Percentiles rank a stretch among this genome's conserved stretches.
Evolutionary conservation across 2,797 vertebrate species (phyloP).

Genomic region (Spizella passerina): DNA sequence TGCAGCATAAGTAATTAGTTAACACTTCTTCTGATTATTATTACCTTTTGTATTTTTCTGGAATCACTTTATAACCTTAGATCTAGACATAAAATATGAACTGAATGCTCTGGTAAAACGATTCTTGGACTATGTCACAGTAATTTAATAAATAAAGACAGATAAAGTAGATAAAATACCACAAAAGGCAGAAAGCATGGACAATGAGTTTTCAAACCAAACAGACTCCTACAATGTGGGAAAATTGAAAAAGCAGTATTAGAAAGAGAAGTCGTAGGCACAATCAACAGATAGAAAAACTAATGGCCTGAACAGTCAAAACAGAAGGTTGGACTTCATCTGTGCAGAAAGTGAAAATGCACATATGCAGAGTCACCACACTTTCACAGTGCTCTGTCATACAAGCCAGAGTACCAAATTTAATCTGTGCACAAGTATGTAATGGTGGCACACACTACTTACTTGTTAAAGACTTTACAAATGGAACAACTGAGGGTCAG

Average conservation of each 20-base stretch:
- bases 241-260: neutral
- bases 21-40: neutral
- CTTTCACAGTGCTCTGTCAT: neutral
- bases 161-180: neutral
- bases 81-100: neutral
- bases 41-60: neutral
- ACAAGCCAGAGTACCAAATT: neutral
- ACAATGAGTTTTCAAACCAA: neutral
- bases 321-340: neutral
- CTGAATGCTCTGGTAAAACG: neutral
- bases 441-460: accelerated
- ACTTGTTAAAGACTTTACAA: neutral
- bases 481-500: neutral
- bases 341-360: neutral
- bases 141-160: neutral
- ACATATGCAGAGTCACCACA: neutral
- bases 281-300: neutral
- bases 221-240: neutral
- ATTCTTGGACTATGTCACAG: neutral
- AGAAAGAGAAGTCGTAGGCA: neutral
- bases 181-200: neutral
- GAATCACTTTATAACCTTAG: neutral
- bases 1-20: neutral
- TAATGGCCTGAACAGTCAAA: neutral
- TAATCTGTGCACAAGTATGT: neutral